These are phyloP conservation scores for Typhlichthys eigenmanni DNA, from an alignment of 2,797 vertebrate genomes.

Conservation along the genomic window DNA sequence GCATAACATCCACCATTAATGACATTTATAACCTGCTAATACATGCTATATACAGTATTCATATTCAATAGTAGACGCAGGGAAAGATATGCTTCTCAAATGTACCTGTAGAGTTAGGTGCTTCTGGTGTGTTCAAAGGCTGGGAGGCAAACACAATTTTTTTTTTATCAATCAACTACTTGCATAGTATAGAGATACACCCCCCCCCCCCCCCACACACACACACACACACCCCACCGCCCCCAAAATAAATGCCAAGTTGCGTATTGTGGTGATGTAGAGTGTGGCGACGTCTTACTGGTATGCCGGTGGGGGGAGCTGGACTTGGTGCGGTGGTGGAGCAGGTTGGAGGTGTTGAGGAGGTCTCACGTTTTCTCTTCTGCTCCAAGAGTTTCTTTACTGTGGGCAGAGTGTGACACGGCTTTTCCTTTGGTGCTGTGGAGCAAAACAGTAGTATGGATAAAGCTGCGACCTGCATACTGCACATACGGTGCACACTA, in stretches of 20 bases:
- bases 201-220: too few relatives aligned
- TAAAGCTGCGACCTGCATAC: neutral
- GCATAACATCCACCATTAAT: slow-evolving; percentile 2
- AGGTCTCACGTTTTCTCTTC: slow-evolving; percentile 83
- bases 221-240: neutral
- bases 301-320: slow-evolving; percentile 44
- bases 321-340: slow-evolving; percentile 58
- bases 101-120: slow-evolving; percentile 63
- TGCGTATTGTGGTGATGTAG: neutral
- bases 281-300: slow-evolving; percentile 63
- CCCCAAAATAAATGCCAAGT: neutral
- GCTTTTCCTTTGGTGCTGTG: slow-evolving; percentile 83
- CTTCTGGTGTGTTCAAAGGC: slow-evolving; percentile 60
- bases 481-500: neutral
- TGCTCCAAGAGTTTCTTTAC: slow-evolving; percentile 91
- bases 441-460: neutral
- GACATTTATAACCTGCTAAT: slow-evolving; percentile 3
- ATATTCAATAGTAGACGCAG: neutral
- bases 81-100: slow-evolving; percentile 26
- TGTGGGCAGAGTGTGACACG: slow-evolving; percentile 85
- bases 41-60: neutral
- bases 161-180: too few relatives aligned
- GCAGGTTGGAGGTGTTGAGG: slow-evolving; percentile 58
- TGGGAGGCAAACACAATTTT: slow-evolving; percentile 1
- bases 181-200: too few relatives aligned